phyloP scores from a whole-genome alignment of 2,797 vertebrate genomes.

The Naso thynnoides region DNA sequence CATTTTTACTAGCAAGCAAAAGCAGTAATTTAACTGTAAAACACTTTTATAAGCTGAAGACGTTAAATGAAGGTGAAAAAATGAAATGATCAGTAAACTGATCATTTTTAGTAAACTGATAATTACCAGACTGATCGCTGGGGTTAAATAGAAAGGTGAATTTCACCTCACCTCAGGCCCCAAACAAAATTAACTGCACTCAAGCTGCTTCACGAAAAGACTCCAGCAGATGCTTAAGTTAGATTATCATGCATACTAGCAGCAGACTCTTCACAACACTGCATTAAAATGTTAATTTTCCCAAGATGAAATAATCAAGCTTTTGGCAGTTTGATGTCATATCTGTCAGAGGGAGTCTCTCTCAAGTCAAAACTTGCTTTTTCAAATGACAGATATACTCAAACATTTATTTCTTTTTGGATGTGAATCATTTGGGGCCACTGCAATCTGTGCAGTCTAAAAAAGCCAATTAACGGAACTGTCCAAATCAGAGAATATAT shows the following conservation, averaged over 20 bases:
- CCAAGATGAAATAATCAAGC: conserved; percentile 44
- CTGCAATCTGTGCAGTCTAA: neutral
- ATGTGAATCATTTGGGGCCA: conserved; percentile 12
- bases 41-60: neutral
- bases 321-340: conserved; percentile 22
- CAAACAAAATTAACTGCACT: conserved; percentile 6
- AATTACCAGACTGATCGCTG: neutral
- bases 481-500: neutral
- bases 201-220: conserved; percentile 16
- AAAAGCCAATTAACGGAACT: no score
- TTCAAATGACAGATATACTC: neutral
- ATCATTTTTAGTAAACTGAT: neutral
- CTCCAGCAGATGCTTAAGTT: conserved; percentile 45
- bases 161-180: neutral
- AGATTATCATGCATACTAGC: conserved; percentile 44
- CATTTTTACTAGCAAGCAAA: neutral
- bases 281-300: conserved; percentile 55
- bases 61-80: neutral
- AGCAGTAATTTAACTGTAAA: neutral
- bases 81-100: neutral
- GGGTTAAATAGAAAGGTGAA: neutral
- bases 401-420: neutral
- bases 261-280: conserved; percentile 37
- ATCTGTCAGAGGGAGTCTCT: neutral
- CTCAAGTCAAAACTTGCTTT: conserved; percentile 20